Base-by-base conservation (phyloP, 1,140 invertebrate genomes). In the Pararge aegeria region DNA sequence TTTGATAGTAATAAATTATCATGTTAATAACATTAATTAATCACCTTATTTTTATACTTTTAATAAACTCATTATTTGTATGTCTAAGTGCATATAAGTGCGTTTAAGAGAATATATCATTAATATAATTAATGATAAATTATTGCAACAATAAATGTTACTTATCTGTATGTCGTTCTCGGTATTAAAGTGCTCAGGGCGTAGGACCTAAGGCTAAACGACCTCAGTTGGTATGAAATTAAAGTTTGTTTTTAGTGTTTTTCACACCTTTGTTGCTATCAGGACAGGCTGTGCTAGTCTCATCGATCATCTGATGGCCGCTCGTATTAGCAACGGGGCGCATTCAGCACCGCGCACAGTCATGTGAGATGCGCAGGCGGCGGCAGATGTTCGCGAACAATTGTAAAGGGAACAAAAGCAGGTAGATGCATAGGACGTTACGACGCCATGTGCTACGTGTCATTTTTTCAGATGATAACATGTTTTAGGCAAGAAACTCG, bases 381-480 rank as follows among this genome's bases (percentile, higher is more conserved):
- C 73, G 79, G 83, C 83, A 87, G 83, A 87, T 87, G 80, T 80
- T 74, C 66, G 75, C 72, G 64, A 71, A 61, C 62, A 73, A 87
- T 87, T 85, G 84, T 83, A 57, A 64, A 63, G 60, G 55, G 67
- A 79, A 89, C 84, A 89, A 87, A 87, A 64, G 81, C 86, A 89
- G 86, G 84, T 87, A 89, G 77, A 76, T 54, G 59, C 66, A 55
- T 56, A 75, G 68, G 73, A 78, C 74, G 71, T 60, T 61, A 64
- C 65, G 57, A 38, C 64, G 81, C 84, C 86, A 87, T 89, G 80
- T 89, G 86, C 82, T 78, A 64, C 77, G 73, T 86, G 86, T 89
- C 83, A 89, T 73, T 87, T 86, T 87, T 89, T 89, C 77, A 80
- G 62, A 66, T 60, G 66, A 71, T 77, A 79, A 78, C 73, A 78